phyloP scores from a whole-genome alignment of 1,140 invertebrate species.

The Apis mellifera region DNA sequence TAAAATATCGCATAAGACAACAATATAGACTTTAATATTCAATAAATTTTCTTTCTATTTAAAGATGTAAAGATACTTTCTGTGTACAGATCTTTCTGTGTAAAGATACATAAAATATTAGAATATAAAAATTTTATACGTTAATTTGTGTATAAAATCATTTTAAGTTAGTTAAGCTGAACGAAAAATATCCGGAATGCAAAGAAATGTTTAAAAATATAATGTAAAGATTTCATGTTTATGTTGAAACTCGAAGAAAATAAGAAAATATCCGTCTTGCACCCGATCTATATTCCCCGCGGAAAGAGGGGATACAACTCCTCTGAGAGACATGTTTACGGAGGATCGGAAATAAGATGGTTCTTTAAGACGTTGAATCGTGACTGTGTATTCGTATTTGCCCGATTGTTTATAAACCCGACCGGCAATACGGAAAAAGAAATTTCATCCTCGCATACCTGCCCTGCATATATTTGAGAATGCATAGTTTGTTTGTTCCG shows the following conservation, averaged over 20 bases:
- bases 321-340: background rate
- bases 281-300: background rate
- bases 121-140: too few relatives aligned
- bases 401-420: background rate
- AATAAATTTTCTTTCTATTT: too few relatives aligned
- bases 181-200: too few relatives aligned
- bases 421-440: background rate
- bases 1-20: too few relatives aligned
- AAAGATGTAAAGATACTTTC: too few relatives aligned
- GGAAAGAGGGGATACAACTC: background rate
- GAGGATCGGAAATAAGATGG: background rate
- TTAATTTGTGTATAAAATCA: too few relatives aligned
- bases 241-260: too few relatives aligned
- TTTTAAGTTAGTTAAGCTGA: too few relatives aligned
- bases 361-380: background rate
- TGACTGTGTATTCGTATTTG: background rate
- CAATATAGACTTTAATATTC: too few relatives aligned
- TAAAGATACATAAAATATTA: too few relatives aligned
- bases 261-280: background rate
- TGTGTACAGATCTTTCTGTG: too few relatives aligned
- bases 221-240: background rate
- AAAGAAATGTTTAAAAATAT: background rate
- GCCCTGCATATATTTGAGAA: background rate
- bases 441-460: background rate
- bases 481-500: conserved; percentile 5